Evolutionary conservation across 2,113 vertebrate genomes (phyloP), one percentile per base, ranked within the genome.

Genomic region (Paracyprichromis sp.): DNA sequence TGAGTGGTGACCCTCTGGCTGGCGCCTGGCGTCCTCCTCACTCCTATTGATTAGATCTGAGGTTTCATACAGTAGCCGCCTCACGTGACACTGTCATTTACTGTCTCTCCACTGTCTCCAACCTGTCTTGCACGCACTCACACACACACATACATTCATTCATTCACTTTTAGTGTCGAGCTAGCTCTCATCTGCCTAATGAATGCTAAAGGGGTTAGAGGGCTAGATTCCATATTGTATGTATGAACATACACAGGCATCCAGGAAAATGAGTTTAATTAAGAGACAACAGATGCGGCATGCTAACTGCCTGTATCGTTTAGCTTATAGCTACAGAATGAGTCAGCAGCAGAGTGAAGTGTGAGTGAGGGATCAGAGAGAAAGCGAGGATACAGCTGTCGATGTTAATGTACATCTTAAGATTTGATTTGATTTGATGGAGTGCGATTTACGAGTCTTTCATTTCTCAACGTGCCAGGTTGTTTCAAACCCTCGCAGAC

Each of bases 11-110:
- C 95, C 95, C 95, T 94, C 95, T 90, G 94, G 93, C 95, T 96
- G 95, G 95, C 95, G 94, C 95, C 95, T 95, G 95, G 92, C 93
- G 92, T 96, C 95, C 94, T 95, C 95, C 92, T 95, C 92, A 86
- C 93, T 94, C 80, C 94, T 96, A 96, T 96, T 96, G 95, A 96
- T 96, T 96, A 95, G 93, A 95, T 95, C 94, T 96, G 95, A 94
- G 94, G 94, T 96, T 96, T 96, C 95, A 96, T 95, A 95, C 94
- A 95, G 94, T 95, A 95, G 94, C 93, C 90, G 61, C 92, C 76
- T 95, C 95, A 96, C 93, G 93, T 96, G 94, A 94, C 95, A 90
- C 86, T 94, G 95, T 96, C 95, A 96, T 96, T 95, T 96, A 94
- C 93, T 95, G 95, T 96, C 92, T 95, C 94, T 95, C 92, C 89